Conservation (phyloP, 2,113 vertebrate species). For the Tachuris rubrigastra region DNA sequence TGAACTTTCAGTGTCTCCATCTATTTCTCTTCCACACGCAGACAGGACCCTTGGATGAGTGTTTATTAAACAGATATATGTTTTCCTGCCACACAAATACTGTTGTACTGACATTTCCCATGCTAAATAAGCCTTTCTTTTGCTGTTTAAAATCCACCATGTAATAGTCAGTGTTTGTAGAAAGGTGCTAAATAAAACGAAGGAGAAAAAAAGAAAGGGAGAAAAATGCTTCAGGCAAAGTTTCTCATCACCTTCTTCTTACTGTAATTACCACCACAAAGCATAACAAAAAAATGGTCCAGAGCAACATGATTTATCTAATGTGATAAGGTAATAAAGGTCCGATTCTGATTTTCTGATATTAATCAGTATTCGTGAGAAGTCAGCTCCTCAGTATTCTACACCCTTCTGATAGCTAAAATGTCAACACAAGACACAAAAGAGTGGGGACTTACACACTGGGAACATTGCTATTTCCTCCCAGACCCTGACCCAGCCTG, state of each 20-base stretch:
- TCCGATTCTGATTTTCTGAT: background rate
- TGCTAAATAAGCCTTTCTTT: background rate
- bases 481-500: background rate
- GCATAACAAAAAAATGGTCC: background rate
- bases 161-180: background rate
- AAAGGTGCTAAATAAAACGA: background rate
- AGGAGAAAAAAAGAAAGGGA: background rate
- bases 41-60: background rate
- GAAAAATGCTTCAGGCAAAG: conserved; percentile 1
- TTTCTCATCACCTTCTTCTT: background rate
- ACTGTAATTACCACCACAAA: conserved; percentile 8
- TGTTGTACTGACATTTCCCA: background rate
- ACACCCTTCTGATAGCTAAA: background rate
- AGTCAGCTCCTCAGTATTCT: background rate
- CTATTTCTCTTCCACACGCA: background rate
- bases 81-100: background rate
- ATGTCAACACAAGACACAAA: background rate
- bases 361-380: background rate
- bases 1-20: background rate
- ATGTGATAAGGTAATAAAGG: background rate
- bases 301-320: background rate
- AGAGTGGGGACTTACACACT: background rate
- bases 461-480: background rate
- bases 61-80: background rate
- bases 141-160: conserved; percentile 1